Conservation (phyloP, 2,888 invertebrate genomes). For the Hyppa rectilinea region DNA sequence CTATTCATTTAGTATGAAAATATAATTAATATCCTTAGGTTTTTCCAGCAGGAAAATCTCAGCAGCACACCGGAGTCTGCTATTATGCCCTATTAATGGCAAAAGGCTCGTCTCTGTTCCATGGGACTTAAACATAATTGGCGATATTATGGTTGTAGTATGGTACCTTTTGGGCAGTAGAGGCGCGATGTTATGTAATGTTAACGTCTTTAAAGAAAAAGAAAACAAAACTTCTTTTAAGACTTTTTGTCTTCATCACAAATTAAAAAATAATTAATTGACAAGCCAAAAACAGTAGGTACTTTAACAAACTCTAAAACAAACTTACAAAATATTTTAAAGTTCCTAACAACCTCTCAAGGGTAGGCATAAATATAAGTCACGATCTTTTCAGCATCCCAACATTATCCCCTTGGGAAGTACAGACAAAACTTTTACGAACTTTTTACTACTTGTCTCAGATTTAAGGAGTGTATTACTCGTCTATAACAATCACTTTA, state of each 20-base stretch:
- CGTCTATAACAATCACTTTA: conserved; percentile 18
- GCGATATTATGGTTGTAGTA: background rate
- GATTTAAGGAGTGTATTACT: conserved; percentile 14
- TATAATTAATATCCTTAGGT: background rate
- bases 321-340: conserved; percentile 6
- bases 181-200: background rate
- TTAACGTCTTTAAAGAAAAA: background rate
- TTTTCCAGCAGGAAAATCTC: background rate
- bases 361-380: background rate
- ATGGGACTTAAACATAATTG: background rate
- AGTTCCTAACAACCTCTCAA: conserved; percentile 1
- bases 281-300: background rate
- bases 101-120: background rate
- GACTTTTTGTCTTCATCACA: background rate
- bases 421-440: conserved; percentile 9
- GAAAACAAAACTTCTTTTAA: background rate
- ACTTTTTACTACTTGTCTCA: conserved; percentile 22
- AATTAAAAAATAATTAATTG: background rate
- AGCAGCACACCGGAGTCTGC: background rate
- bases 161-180: background rate
- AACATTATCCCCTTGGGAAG: conserved; percentile 25
- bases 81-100: background rate
- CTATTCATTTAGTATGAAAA: too few relatives aligned
- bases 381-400: background rate
- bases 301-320: conserved; percentile 2